Percentiles rank a stretch among this genome's conserved stretches.
Conservation (phyloP, 2,888 invertebrate species). For the Holacanthella duospinosa region DNA sequence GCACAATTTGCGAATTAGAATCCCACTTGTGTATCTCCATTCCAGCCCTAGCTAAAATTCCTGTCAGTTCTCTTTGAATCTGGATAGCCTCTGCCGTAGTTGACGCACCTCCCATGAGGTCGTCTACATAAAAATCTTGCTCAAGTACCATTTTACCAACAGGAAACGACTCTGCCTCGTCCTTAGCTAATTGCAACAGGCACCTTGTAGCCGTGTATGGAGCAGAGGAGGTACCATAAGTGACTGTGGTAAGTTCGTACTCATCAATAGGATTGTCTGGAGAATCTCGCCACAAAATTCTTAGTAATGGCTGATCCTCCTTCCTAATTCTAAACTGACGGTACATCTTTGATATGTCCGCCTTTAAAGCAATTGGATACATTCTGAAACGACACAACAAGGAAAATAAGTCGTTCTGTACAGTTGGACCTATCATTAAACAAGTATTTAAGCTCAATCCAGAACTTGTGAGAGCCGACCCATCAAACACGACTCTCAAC, state of each 20-base stretch:
- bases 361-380: slow-evolving; percentile 38
- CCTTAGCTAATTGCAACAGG: slow-evolving; percentile 35
- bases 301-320: slow-evolving; percentile 38
- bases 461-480: slow-evolving; percentile 11
- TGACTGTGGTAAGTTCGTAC: slow-evolving; percentile 36
- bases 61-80: slow-evolving; percentile 6
- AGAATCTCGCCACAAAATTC: slow-evolving; percentile 40
- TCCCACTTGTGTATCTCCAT: slow-evolving; percentile 17
- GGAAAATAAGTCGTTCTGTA: slow-evolving; percentile 39
- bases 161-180: slow-evolving; percentile 21
- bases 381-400: slow-evolving; percentile 39
- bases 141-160: slow-evolving; percentile 18
- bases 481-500: slow-evolving; percentile 35
- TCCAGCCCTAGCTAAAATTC: not conserved
- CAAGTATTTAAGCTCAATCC: slow-evolving; percentile 39
- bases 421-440: slow-evolving; percentile 38
- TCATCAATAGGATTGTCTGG: slow-evolving; percentile 24
- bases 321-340: slow-evolving; percentile 38
- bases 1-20: slow-evolving; percentile 9
- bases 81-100: slow-evolving; percentile 3
- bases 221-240: slow-evolving; percentile 39
- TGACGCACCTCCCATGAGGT: slow-evolving; percentile 10
- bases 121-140: slow-evolving; percentile 39
- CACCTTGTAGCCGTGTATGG: slow-evolving; percentile 26
- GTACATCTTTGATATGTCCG: slow-evolving; percentile 42